These are phyloP conservation scores for Aporophyla nigra DNA, from an alignment of 2,888 invertebrate genomes.

Conservation along the genomic window DNA sequence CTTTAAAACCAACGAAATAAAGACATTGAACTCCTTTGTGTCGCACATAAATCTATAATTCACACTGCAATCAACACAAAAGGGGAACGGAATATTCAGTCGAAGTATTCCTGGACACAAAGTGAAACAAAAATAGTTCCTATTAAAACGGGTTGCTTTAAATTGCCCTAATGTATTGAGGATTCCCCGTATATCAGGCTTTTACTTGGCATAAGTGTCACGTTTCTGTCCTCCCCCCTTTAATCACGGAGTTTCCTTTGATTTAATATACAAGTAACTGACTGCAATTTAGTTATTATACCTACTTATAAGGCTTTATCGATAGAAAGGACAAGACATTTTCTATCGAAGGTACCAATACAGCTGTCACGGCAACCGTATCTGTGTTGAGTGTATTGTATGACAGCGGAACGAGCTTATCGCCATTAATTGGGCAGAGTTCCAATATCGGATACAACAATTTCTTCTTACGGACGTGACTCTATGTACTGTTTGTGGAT, in stretches of 20 bases:
- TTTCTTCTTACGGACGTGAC: neutral
- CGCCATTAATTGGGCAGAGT: constrained; percentile 46
- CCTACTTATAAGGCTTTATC: constrained; percentile 17
- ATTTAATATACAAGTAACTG: constrained; percentile 41
- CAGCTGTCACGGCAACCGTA: constrained; percentile 16
- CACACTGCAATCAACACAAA: constrained; percentile 29
- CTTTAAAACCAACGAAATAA: neutral
- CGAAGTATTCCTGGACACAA: constrained; percentile 27
- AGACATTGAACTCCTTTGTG: constrained; percentile 18
- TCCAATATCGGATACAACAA: constrained; percentile 34
- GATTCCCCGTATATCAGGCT: constrained; percentile 29
- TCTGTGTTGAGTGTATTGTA: constrained; percentile 21
- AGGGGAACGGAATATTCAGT: constrained; percentile 25
- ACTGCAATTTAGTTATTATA: constrained; percentile 23
- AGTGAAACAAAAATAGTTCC: constrained; percentile 33
- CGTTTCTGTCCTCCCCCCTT: constrained; percentile 38
- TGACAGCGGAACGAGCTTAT: constrained; percentile 27
- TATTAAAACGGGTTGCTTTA: constrained; percentile 39
- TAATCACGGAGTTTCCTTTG: constrained; percentile 54
- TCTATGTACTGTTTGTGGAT: neutral
- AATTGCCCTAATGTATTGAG: constrained; percentile 40
- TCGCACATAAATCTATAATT: constrained; percentile 19
- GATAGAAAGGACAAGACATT: constrained; percentile 10
- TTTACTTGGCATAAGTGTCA: constrained; percentile 58
- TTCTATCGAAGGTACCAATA: constrained; percentile 10